These are phyloP conservation scores for Drosophila subquinaria DNA, from an alignment of 2,888 invertebrate genomes.

Conservation along the genomic window DNA sequence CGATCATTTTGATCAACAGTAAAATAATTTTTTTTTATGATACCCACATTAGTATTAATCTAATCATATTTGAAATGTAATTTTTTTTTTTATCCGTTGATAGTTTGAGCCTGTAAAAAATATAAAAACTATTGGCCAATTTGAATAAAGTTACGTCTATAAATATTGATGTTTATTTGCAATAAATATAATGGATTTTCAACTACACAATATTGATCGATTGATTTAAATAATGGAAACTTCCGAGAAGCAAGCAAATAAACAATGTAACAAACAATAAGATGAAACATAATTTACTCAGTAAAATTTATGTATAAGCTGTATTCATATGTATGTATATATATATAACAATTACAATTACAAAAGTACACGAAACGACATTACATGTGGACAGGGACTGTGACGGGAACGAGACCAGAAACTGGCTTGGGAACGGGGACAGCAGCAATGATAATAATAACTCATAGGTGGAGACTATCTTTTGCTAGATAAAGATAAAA, in stretches of 20 bases:
- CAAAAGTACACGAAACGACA: constrained; percentile 73
- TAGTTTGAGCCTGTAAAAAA: not conserved
- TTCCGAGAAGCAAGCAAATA: constrained; percentile 1
- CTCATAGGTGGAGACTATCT: constrained; percentile 21
- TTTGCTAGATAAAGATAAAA: constrained; percentile 39
- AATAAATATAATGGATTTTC: constrained; percentile 54
- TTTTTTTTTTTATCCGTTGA: not conserved
- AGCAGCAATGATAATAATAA: constrained; percentile 47
- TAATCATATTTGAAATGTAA: not conserved
- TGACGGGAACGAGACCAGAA: not conserved
- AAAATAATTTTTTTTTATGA: not conserved
- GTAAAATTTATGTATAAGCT: constrained; percentile 34
- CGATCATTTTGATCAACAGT: not conserved
- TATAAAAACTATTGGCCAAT: not conserved
- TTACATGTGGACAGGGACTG: constrained; percentile 48
- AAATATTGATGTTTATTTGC: constrained; percentile 70
- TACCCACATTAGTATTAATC: not conserved
- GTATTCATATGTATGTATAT: constrained; percentile 26
- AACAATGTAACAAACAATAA: constrained; percentile 22
- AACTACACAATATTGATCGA: constrained; percentile 53
- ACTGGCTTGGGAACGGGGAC: not conserved
- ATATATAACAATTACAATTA: constrained; percentile 76
- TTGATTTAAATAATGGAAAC: constrained; percentile 11
- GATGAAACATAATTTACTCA: constrained; percentile 31
- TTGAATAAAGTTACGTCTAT: constrained; percentile 45